Percentiles rank a stretch among this genome's conserved stretches.
Conservation (phyloP, 2,113 vertebrate species). For the Mixornis gularis region DNA sequence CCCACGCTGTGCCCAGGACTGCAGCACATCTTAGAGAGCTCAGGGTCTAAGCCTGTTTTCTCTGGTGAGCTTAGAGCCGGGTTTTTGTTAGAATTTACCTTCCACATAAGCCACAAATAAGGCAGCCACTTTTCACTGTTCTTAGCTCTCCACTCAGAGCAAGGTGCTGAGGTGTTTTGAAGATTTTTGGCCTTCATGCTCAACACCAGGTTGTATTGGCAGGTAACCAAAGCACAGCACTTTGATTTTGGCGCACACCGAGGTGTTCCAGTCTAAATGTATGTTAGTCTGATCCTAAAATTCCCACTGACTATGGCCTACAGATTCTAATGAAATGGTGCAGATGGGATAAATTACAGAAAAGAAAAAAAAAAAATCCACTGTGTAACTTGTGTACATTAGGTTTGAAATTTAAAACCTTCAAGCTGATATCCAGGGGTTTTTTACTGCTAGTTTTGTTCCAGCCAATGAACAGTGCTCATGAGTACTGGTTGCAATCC, state of each 20-base stretch:
- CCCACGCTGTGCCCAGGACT: not conserved
- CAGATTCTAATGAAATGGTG: not conserved
- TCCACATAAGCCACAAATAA: not conserved
- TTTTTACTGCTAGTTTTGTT: conserved; percentile 5
- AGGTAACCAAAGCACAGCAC: not conserved
- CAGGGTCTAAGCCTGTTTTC: not conserved
- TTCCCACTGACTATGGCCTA: not conserved
- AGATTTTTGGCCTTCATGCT: not conserved
- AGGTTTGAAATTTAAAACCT: conserved; percentile 41
- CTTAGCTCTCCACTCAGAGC: not conserved
- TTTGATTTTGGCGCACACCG: not conserved
- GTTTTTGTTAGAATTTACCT: not conserved
- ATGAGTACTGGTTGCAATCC: not conserved
- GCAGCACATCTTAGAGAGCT: not conserved
- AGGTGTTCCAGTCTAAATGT: not conserved
- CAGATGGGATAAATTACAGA: conserved; percentile 53
- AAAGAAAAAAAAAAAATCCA: conserved; percentile 11
- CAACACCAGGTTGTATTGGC: not conserved
- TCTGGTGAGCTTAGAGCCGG: not conserved
- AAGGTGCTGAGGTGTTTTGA: not conserved
- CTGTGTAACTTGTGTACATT: conserved; percentile 19
- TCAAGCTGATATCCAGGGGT: not conserved
- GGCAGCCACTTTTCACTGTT: not conserved
- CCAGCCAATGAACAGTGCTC: not conserved
- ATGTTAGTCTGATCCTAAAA: not conserved